Evolutionary conservation across 2,113 vertebrate genomes (phyloP), one percentile per base, ranked within the genome.

Genomic region (Melanerpes formicivorus): DNA sequence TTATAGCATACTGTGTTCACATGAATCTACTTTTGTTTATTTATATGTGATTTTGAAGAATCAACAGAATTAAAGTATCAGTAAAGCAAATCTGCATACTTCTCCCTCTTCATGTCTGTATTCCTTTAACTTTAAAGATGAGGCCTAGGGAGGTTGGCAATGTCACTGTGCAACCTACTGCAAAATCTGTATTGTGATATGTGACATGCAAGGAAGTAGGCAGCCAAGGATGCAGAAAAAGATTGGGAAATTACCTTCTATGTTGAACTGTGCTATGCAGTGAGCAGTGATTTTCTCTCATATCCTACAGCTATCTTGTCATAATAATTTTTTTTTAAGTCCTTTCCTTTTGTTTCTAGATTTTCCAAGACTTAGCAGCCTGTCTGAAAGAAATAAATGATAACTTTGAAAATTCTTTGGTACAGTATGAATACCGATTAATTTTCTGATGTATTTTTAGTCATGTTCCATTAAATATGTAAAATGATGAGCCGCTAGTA

Each of bases 371-470:
- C 92, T 90, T 95, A 69, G 60, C n/a, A 86, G 50, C 27, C 59
- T 94, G 52, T 77, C 82, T 91, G 71, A 93, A 92, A 90, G 82
- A 96, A 97, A 95, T 88, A 90, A 90, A 92, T 2, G 9, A 58
- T 73, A 91, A 91, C 55, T 95, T 79, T 94, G 50, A 96, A 93
- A 94, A 87, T 94, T 87, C 66, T 91, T 95, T 29, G 18, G 62
- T 77, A 87, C 84, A 90, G 87, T 83, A 91, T 75, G 94, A 88
- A 93, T 87, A 90, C 69, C 5, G 40, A 91, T 96, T 96, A 95
- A 96, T 97, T 94, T 95, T 94, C 89, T 95, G 86, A 93, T 94
- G 89, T 89, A 94, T 96, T 97, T 97, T 97, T 97, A 96, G 91
- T 91, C 90, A 93, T 94, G 74, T 93, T 95, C 81, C 80, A 97